Evolutionary conservation across 2,888 invertebrate species (phyloP).

Genomic region (Anagyrus pseudococci): DNA sequence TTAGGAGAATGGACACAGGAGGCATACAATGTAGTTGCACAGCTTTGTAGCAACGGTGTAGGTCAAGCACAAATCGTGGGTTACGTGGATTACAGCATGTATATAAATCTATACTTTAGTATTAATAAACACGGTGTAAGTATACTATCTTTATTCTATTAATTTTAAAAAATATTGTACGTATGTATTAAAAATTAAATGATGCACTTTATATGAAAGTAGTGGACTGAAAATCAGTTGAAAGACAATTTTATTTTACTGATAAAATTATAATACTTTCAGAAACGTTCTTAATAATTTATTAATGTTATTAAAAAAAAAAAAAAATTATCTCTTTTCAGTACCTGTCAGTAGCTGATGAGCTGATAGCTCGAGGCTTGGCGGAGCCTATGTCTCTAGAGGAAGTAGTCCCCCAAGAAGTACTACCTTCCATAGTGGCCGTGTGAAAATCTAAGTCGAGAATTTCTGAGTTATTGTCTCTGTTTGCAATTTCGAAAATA

Average conservation of each 20-base stretch:
- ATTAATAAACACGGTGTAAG: constrained; percentile 75
- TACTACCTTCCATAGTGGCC: constrained; percentile 15
- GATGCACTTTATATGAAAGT: constrained; percentile 34
- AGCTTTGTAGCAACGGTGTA: constrained; percentile 81
- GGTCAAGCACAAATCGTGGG: constrained; percentile 89
- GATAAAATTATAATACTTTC: not conserved
- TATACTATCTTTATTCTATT: constrained; percentile 40
- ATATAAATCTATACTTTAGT: constrained; percentile 83
- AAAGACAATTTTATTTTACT: constrained; percentile 11
- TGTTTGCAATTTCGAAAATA: constrained; percentile 23
- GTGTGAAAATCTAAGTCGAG: constrained; percentile 38
- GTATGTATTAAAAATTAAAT: constrained; percentile 11
- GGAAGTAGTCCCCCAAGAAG: constrained; percentile 28
- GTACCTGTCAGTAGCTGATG: constrained; percentile 85
- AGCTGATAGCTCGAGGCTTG: constrained; percentile 82
- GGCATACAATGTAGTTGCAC: constrained; percentile 78
- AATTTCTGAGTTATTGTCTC: constrained; percentile 24
- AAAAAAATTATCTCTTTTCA: constrained; percentile 63
- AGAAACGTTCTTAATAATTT: not conserved
- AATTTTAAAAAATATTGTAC: not conserved
- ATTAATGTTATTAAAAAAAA: not conserved
- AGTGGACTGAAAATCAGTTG: constrained; percentile 33
- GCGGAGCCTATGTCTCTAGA: constrained; percentile 73
- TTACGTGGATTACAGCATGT: constrained; percentile 79
- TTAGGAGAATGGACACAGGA: constrained; percentile 75